Evolutionary conservation across 2,797 vertebrate genomes (phyloP).

Genomic region (Melanotaenia maccullochi): DNA sequence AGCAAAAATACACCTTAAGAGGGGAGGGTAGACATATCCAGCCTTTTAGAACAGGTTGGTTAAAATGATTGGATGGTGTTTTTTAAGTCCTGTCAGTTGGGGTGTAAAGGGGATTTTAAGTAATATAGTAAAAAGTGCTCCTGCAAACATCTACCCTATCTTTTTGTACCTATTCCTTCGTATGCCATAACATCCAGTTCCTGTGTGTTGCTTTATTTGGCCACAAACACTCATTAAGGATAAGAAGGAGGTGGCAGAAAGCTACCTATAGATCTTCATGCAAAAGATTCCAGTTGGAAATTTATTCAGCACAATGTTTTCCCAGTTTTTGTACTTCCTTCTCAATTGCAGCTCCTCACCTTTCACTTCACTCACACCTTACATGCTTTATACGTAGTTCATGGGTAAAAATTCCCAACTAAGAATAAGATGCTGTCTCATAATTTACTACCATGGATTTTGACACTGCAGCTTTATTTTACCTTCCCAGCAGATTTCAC

Average conservation of each 20-base stretch:
- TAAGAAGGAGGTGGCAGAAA: neutral
- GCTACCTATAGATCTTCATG: neutral
- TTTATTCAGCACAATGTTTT: neutral
- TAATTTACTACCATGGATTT: neutral
- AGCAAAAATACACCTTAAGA: too few relatives aligned
- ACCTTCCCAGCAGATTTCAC: neutral
- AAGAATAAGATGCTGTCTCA: neutral
- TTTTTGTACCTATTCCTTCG: too few relatives aligned
- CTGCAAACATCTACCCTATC: too few relatives aligned
- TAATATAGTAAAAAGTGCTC: too few relatives aligned
- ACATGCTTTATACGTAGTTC: neutral
- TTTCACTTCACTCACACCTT: neutral
- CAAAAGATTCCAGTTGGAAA: neutral
- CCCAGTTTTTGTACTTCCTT: neutral
- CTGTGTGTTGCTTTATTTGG: neutral
- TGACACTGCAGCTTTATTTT: neutral
- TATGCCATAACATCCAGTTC: neutral
- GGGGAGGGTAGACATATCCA: too few relatives aligned
- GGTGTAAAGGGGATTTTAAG: too few relatives aligned
- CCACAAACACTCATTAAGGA: neutral
- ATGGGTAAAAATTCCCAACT: neutral
- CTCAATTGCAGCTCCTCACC: neutral
- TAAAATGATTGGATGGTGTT: too few relatives aligned
- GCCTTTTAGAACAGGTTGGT: too few relatives aligned
- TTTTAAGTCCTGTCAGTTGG: too few relatives aligned